Base-by-base conservation (phyloP, 2,888 invertebrate genomes). In the Drymonia ruficornis region DNA sequence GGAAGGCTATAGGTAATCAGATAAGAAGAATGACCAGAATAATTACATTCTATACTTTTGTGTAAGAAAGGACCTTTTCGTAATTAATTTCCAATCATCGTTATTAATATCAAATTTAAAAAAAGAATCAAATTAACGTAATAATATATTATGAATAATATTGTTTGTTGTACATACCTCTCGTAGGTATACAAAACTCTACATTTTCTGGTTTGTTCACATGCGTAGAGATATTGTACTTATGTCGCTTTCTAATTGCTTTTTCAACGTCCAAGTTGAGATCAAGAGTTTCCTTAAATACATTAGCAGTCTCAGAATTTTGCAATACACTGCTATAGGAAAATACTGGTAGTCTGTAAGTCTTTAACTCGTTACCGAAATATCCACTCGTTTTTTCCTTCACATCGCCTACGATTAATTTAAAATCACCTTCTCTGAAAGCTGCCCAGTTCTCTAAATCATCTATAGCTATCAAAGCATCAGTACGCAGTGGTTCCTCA, bases 401-500 rank as follows among this genome's bases (percentile, higher is more conserved):
- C 5, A 81, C 61, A 55, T 79, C 66, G 8, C 84, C 83, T 0
- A 86, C 46, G 2, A 86, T 67, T 18, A 85, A 70, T 78, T 85
- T 86, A 18, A 73, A 78, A 55, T 84, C 80, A 4, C 76, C 78
- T 56, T 81, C 73, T 71, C 83, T 81, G 12, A 71, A 75, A 2
- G 85, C 81, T 15, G 78, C 81, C 63, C 86, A 93, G 13, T 87
- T 86, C 6, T 78, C 74, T 29, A 82, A 62, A 52, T 78, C 75
- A 28, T 94, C 94, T 46, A 94, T 91, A 69, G 94, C 94, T 70
- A 94, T 82, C 13, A 94, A 68, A 7, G 93, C 67, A 61, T 94
- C 91, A 2, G 81, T 81, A 50, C 94, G 84, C 52, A 44, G 89
- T 72, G 76, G 84, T 80, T 55, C 52, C 40, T 76, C 68, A 23